Conservation (phyloP, 2,113 vertebrate genomes). For the Clarias gariepinus region DNA sequence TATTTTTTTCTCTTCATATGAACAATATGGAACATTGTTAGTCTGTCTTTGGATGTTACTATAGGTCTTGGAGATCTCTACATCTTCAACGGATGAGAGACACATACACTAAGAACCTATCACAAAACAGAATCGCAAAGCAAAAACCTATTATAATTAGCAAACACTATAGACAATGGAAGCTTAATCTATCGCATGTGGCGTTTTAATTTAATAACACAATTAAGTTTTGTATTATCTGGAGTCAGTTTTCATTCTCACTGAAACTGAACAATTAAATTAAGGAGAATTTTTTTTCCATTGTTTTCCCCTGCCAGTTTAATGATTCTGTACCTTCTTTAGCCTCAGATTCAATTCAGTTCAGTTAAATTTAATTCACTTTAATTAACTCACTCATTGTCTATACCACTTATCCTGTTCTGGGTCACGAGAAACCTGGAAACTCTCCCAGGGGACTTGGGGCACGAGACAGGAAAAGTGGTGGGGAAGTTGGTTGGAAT, state of each 20-base stretch:
- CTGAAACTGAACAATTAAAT: neutral
- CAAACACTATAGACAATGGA: neutral
- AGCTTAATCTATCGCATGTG: neutral
- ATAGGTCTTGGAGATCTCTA: neutral
- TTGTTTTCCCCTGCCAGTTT: too few species aligned
- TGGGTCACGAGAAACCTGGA: too few species aligned
- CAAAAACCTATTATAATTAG: neutral
- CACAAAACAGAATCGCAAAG: neutral
- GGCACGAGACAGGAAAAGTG: too few species aligned
- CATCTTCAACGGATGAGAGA: neutral
- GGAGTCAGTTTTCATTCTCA: neutral
- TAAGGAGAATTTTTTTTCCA: too few species aligned
- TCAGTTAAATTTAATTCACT: too few species aligned
- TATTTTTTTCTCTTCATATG: too few species aligned
- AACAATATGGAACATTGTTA: neutral
- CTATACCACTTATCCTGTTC: too few species aligned
- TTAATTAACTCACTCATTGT: too few species aligned
- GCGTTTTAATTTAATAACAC: neutral
- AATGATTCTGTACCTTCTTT: neutral
- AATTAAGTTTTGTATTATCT: neutral
- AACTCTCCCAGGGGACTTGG: too few species aligned
- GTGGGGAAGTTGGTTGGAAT: too few species aligned
- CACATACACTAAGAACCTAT: neutral
- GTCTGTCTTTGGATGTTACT: neutral
- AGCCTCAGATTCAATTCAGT: neutral